These are phyloP conservation scores for Microplitis mediator DNA, from an alignment of 1,140 invertebrate genomes.

Conservation along the genomic window DNA sequence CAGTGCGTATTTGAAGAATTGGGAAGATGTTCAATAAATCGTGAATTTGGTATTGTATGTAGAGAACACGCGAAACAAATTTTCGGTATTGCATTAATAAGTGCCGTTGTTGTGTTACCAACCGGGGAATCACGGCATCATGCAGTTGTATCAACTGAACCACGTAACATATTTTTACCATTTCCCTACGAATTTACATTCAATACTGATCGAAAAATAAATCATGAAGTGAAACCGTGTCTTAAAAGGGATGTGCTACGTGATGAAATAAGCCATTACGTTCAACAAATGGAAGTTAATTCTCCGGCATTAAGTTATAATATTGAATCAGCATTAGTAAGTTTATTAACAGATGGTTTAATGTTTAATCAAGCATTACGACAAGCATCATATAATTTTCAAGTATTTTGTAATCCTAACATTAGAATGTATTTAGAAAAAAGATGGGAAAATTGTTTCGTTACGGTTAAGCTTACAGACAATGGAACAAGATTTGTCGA, in stretches of 20 bases:
- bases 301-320: not conserved
- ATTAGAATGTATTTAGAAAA: not conserved
- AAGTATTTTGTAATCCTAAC: not conserved
- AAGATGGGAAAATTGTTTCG: not conserved
- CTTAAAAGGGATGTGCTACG: not conserved
- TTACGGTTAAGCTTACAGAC: not conserved
- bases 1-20: not conserved
- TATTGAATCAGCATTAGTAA: not conserved
- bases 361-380: not conserved
- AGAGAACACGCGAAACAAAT: not conserved
- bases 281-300: not conserved
- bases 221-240: not conserved
- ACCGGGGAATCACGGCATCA: not conserved
- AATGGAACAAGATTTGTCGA: not conserved
- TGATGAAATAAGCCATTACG: not conserved
- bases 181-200: not conserved
- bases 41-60: not conserved
- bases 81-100: not conserved
- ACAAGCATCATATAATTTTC: not conserved
- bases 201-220: not conserved
- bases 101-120: not conserved
- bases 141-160: not conserved
- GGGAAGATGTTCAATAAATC: not conserved
- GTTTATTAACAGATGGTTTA: not conserved
- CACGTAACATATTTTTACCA: not conserved